Percentiles rank a stretch among this genome's conserved stretches.
Conservation (phyloP, 2,888 invertebrate genomes). For the Leucoptera coffeella region DNA sequence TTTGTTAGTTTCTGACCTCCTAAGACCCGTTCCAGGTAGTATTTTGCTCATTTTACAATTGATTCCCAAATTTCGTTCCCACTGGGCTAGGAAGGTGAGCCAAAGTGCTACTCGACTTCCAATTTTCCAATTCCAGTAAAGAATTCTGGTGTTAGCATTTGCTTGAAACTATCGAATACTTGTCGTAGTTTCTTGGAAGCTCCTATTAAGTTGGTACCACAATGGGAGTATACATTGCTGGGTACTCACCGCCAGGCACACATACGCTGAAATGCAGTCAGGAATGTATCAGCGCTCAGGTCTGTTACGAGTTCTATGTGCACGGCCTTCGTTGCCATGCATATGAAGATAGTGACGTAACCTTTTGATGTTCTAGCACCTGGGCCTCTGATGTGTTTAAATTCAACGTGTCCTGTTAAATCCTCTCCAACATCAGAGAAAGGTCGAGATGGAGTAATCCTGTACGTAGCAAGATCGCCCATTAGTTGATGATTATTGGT, state of each 20-base stretch:
- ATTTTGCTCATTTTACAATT: too few relatives aligned
- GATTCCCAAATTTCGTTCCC: constrained; percentile 8
- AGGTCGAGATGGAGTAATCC: background rate
- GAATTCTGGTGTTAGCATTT: constrained; percentile 1
- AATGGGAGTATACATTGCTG: constrained; percentile 1
- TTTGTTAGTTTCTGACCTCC: too few relatives aligned
- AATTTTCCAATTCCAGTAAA: background rate
- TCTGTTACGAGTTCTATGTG: constrained; percentile 3
- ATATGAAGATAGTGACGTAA: too few relatives aligned
- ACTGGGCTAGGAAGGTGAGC: too few relatives aligned
- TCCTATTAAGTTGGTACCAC: constrained; percentile 10
- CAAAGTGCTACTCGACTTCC: constrained; percentile 7
- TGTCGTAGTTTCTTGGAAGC: constrained; percentile 4
- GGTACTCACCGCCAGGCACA: constrained; percentile 1
- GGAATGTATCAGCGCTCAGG: constrained; percentile 1
- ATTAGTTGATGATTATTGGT: background rate
- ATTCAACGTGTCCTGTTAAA: background rate
- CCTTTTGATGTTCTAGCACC: too few relatives aligned
- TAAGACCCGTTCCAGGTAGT: too few relatives aligned
- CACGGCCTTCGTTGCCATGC: constrained; percentile 2
- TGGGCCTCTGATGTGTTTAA: background rate
- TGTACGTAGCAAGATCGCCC: background rate
- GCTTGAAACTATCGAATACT: constrained; percentile 4
- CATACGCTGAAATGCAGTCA: constrained; percentile 3
- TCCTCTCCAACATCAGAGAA: background rate